phyloP scores from a whole-genome alignment of 2,113 vertebrate species.

The Lagopus leucura region DNA sequence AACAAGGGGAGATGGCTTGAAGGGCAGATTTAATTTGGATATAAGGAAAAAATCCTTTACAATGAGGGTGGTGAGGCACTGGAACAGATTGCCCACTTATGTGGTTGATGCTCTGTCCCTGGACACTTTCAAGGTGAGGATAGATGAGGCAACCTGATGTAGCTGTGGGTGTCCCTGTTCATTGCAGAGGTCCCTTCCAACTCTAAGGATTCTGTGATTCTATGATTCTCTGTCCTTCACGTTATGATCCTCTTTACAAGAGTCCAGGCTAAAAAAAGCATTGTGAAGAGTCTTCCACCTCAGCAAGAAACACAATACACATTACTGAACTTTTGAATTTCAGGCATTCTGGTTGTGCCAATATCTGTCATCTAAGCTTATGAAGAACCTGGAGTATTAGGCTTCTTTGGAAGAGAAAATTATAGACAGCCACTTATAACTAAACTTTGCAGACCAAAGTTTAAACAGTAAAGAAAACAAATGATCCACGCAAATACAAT shows the following conservation, averaged over 20 bases:
- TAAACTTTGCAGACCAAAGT: not conserved
- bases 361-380: accelerated
- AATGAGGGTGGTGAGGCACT: too few species aligned
- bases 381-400: not conserved
- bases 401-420: not conserved
- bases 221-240: too few species aligned
- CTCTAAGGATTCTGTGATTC: too few species aligned
- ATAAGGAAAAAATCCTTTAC: too few species aligned
- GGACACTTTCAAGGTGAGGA: too few species aligned
- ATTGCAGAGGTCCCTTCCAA: too few species aligned
- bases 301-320: not conserved
- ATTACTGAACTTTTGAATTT: not conserved
- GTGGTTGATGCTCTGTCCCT: too few species aligned
- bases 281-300: not conserved
- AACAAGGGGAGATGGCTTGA: too few species aligned
- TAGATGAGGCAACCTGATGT: too few species aligned
- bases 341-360: not conserved
- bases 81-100: too few species aligned
- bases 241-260: not conserved
- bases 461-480: not conserved
- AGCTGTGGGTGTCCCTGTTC: too few species aligned
- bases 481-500: not conserved
- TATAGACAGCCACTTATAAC: not conserved
- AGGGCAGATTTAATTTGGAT: too few species aligned
- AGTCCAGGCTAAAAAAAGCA: not conserved